phyloP scores from a whole-genome alignment of 2,888 invertebrate species.

The Hyppa rectilinea region DNA sequence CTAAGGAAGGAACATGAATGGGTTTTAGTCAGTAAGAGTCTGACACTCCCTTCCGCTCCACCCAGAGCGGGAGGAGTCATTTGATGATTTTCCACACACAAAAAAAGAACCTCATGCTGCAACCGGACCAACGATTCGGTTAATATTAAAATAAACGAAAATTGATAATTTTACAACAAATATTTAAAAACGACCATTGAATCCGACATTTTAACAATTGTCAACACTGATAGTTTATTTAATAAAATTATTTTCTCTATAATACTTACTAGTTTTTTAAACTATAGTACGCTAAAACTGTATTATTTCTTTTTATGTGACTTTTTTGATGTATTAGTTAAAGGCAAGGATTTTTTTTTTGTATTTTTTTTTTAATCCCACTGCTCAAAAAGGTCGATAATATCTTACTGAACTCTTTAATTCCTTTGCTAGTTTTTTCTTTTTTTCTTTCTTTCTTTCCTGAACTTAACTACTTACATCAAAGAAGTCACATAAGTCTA shows the following conservation, averaged over 20 bases:
- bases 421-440: neutral
- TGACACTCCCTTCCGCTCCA: too few relatives aligned
- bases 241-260: conserved; percentile 55
- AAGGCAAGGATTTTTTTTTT: neutral
- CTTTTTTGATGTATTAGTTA: conserved; percentile 27
- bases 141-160: conserved; percentile 27
- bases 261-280: conserved; percentile 47
- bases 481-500: conserved; percentile 39
- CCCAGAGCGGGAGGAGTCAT: too few relatives aligned
- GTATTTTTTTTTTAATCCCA: neutral
- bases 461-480: neutral
- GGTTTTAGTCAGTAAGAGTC: too few relatives aligned
- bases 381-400: neutral
- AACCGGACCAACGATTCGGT: neutral
- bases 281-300: conserved; percentile 53
- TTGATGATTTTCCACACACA: too few relatives aligned
- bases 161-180: conserved; percentile 31
- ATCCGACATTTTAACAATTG: conserved; percentile 40
- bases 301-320: conserved; percentile 23
- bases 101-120: neutral
- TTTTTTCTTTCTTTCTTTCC: neutral
- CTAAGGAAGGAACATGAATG: too few relatives aligned
- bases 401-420: neutral
- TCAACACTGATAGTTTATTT: conserved; percentile 57
- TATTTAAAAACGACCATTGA: conserved; percentile 29